Evolutionary conservation across 2,888 invertebrate species (phyloP).

Genomic region (Agrotis exclamationis): DNA sequence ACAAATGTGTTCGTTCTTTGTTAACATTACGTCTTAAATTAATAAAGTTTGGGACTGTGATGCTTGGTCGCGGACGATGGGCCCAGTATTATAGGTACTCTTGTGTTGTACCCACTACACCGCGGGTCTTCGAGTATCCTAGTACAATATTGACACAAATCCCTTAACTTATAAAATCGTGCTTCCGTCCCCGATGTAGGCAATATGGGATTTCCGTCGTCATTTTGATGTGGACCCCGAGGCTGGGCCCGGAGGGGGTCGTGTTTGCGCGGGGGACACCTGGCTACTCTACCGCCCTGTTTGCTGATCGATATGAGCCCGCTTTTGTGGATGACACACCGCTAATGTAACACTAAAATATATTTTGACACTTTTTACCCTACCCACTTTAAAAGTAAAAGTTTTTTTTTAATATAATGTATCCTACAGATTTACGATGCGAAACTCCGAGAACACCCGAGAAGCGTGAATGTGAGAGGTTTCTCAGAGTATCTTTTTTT

Average conservation of each 20-base stretch:
- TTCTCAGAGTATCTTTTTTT: too few species aligned
- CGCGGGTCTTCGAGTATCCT: conserved; percentile 77
- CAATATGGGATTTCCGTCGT: conserved; percentile 90
- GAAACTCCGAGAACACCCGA: too few species aligned
- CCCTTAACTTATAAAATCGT: conserved; percentile 91
- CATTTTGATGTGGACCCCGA: conserved; percentile 88
- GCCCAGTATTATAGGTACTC: conserved; percentile 43
- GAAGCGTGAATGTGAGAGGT: too few species aligned
- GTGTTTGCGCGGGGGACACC: conserved; percentile 88
- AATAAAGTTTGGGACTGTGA: conserved; percentile 81
- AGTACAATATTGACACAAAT: conserved; percentile 91
- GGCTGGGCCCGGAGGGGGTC: conserved; percentile 72
- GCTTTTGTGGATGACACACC: conserved; percentile 68
- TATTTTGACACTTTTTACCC: conserved; percentile 51
- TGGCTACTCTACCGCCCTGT: conserved; percentile 81
- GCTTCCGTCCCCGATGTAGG: conserved; percentile 87
- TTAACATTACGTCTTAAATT: conserved; percentile 78
- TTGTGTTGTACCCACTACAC: conserved; percentile 25
- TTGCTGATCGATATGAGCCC: conserved; percentile 83
- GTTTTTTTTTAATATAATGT: background rate
- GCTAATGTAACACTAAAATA: conserved; percentile 68
- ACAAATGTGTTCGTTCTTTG: conserved; percentile 74
- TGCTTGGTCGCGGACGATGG: conserved; percentile 49
- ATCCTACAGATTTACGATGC: too few species aligned
- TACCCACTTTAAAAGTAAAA: background rate